These are phyloP conservation scores for Pristionchus arcanus DNA, from an alignment of 2,888 invertebrate species.

Conservation along the genomic window DNA sequence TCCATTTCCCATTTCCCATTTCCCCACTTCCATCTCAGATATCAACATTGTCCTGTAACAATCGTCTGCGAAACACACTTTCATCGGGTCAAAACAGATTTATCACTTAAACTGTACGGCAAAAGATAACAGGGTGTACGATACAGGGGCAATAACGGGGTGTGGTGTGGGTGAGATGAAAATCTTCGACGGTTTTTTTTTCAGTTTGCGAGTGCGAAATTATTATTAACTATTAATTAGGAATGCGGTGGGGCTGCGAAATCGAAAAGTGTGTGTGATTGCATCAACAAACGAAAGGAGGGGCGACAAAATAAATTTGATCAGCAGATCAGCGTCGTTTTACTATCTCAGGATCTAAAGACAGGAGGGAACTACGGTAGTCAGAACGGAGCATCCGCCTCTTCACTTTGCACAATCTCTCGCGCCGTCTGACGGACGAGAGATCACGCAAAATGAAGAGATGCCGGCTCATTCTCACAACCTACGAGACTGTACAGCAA, in stretches of 20 bases:
- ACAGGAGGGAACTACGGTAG: background rate
- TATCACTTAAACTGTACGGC: background rate
- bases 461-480: background rate
- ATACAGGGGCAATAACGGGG: background rate
- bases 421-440: no score
- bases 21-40: background rate
- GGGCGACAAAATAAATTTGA: background rate
- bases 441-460: no score
- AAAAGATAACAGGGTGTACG: background rate
- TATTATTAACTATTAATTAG: slow-evolving; percentile 35
- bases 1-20: background rate
- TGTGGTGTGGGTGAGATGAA: background rate
- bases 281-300: background rate
- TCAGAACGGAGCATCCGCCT: no score
- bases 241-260: background rate
- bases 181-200: background rate
- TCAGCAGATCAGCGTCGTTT: background rate
- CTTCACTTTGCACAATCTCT: no score
- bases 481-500: background rate
- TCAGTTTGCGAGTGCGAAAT: background rate
- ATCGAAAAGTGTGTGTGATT: background rate
- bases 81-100: background rate
- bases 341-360: background rate
- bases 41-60: slow-evolving; percentile 1
- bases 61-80: background rate